Percentiles rank a stretch among this genome's conserved stretches.
Evolutionary conservation across 2,113 vertebrate genomes (phyloP).

Genomic region (Larimichthys polyactis): DNA sequence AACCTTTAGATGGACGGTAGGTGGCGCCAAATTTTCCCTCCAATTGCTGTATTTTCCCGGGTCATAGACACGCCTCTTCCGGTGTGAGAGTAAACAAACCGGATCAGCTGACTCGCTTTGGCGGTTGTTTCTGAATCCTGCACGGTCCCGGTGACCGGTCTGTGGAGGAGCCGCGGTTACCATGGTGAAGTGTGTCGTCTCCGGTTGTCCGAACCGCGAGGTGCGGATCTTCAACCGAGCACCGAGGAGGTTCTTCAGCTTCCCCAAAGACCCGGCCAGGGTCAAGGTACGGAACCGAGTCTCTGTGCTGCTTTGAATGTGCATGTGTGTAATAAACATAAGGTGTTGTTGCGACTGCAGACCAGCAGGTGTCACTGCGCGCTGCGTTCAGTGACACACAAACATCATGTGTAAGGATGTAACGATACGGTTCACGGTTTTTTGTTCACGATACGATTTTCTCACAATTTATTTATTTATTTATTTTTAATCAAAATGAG

Average conservation of each 20-base stretch:
- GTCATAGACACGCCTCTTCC: constrained; percentile 26
- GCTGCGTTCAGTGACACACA: too few species aligned
- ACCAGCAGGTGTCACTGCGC: too few species aligned
- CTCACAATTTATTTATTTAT: too few species aligned
- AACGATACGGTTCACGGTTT: too few species aligned
- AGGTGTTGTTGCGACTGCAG: too few species aligned
- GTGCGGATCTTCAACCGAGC: constrained; percentile 15
- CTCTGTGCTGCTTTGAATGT: too few species aligned
- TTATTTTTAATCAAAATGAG: too few species aligned
- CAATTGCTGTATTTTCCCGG: constrained; percentile 50
- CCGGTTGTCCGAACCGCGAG: constrained; percentile 70
- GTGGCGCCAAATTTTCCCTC: not conserved
- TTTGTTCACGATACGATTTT: too few species aligned
- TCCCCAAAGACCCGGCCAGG: constrained; percentile 60
- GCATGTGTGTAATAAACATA: too few species aligned
- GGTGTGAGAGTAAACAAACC: constrained; percentile 32
- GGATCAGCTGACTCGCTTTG: accelerated
- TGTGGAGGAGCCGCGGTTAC: not conserved
- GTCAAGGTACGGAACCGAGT: constrained; percentile 44
- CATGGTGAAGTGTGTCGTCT: constrained; percentile 77
- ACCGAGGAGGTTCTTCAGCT: constrained; percentile 66
- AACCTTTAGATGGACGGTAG: not conserved
- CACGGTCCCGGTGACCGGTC: too few species aligned
- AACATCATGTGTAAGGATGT: too few species aligned
- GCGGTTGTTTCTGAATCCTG: not conserved